Base-by-base conservation (phyloP, 2,113 vertebrate species). In the Dendropsophus ebraccatus region DNA sequence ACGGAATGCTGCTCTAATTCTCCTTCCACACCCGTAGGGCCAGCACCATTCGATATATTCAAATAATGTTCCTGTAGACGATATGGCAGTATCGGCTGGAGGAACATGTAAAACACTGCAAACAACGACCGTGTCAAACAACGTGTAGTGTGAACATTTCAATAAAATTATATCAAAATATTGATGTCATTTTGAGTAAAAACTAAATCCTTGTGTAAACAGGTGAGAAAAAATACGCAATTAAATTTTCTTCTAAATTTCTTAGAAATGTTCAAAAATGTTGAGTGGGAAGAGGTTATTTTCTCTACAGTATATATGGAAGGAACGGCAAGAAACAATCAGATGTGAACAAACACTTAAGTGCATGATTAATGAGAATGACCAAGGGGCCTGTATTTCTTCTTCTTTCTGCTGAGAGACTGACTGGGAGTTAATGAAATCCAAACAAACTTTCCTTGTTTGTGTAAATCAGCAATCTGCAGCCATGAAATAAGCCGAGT, bases 361-460 rank as follows among this genome's bases (percentile, higher is more conserved):
- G 25, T 65, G n/a, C 60, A 81, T 65, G 79, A 49, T 81, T 81
- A 50, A 81, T 67, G 67, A 69, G 49, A 81, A 65, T 62, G 30
- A 81, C 25, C 60, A 41, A 10, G 13, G 79, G 60, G 79, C 16
- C 23, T 14, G 50, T 35, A 81, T 67, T 81, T 67, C 60, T 60
- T 67, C 16, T 30, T 8, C 45, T 23, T 65, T 81, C 21, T 65
- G 58, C 8, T 17, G 60, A 65, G 79, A 65, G 8, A 45, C n/a
- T 58, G 56, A 45, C 54, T 54, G 19, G 7, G 19, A 80, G 77
- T 37, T 62, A 81, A 81, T 62, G 35, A 62, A 62, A 45, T 28
- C 49, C 11, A 41, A 60, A 80, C 25, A 54, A 35, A 16, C 28
- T 60, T 35, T 56, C 28, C 30, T 78, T 78, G 1, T 78, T 78